phyloP scores from a whole-genome alignment of 2,888 invertebrate genomes.

The Erebia palarica region DNA sequence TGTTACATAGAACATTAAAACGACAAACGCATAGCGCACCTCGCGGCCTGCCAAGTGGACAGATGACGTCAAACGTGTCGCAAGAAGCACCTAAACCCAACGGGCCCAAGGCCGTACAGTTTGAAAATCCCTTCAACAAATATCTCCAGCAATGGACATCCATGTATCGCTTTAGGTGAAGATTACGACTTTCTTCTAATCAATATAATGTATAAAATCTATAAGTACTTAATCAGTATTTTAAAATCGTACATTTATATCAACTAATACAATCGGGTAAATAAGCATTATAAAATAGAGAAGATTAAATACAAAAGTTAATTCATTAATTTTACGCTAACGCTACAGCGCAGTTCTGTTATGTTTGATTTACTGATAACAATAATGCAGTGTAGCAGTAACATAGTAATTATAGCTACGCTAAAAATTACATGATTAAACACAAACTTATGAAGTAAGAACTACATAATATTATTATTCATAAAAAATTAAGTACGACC shows the following conservation, averaged over 20 bases:
- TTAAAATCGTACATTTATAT: constrained; percentile 29
- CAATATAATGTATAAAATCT: background rate
- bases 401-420: background rate
- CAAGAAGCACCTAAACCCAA: too few species aligned
- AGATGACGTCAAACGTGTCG: background rate
- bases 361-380: constrained; percentile 21
- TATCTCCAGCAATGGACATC: too few species aligned
- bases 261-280: constrained; percentile 29
- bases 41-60: background rate
- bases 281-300: constrained; percentile 23
- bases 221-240: background rate
- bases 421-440: too few species aligned
- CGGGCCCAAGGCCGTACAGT: too few species aligned
- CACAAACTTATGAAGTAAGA: too few species aligned
- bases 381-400: background rate
- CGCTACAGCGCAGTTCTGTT: constrained; percentile 4
- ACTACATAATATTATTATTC: too few species aligned
- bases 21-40: too few species aligned
- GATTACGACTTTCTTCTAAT: background rate
- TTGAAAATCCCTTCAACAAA: too few species aligned
- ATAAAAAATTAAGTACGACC: too few species aligned
- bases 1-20: constrained; percentile 20
- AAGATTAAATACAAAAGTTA: background rate
- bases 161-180: background rate
- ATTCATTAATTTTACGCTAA: constrained; percentile 30